Evolutionary conservation across 1,140 invertebrate genomes (phyloP).

Genomic region (Manduca sexta): DNA sequence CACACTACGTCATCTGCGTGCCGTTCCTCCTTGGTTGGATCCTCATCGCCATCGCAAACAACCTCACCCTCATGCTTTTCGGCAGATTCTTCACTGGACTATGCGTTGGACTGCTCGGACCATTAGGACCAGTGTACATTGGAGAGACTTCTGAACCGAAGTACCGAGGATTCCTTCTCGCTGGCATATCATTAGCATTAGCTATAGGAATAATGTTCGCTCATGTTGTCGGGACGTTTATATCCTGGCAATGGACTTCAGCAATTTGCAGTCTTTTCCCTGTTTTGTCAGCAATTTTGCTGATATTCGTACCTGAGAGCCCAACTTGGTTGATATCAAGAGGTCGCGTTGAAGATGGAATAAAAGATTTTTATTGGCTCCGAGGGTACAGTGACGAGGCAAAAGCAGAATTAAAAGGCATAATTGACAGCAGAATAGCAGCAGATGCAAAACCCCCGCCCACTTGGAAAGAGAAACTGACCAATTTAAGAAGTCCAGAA

Average conservation of each 20-base stretch:
- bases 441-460: conserved; percentile 40
- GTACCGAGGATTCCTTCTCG: conserved; percentile 75
- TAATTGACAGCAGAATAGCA: conserved; percentile 59
- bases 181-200: conserved; percentile 71
- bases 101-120: conserved; percentile 70
- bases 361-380: conserved; percentile 70
- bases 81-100: conserved; percentile 81
- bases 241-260: conserved; percentile 75
- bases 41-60: conserved; percentile 72
- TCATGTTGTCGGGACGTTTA: conserved; percentile 76
- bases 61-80: conserved; percentile 71
- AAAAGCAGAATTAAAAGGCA: conserved; percentile 63
- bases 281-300: conserved; percentile 58
- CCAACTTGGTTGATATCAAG: conserved; percentile 79
- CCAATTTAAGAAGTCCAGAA: conserved; percentile 53
- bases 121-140: conserved; percentile 72
- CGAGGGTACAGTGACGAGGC: conserved; percentile 69
- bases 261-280: conserved; percentile 71
- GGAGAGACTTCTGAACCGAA: conserved; percentile 75
- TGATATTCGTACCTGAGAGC: conserved; percentile 79
- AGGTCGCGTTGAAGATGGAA: conserved; percentile 68
- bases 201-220: conserved; percentile 73
- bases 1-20: conserved; percentile 75
- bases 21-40: conserved; percentile 81
- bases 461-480: conserved; percentile 46